A percentile compares a stretch with the other conserved stretches of the same genome.
phyloP scores from a whole-genome alignment of 2,113 vertebrate genomes.

The Carassius auratus region DNA sequence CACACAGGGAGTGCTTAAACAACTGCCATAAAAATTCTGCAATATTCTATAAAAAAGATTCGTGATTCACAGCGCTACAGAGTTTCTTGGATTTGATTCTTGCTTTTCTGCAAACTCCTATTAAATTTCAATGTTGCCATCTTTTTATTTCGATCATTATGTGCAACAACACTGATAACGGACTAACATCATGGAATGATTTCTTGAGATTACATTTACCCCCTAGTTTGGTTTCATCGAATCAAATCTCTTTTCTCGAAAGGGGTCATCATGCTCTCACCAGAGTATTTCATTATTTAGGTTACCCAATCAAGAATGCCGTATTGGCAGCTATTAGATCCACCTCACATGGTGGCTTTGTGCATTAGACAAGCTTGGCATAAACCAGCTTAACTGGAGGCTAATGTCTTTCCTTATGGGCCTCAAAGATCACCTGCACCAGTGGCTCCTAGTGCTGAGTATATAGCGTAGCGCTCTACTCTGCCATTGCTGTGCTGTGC shows the following conservation, averaged over 20 bases:
- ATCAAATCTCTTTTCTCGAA: conserved; percentile 14
- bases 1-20: conserved; percentile 7
- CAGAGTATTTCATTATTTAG: conserved; percentile 13
- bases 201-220: background rate
- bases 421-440: background rate
- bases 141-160: conserved; percentile 36
- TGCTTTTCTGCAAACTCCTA: conserved; percentile 19
- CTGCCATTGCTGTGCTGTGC: conserved; percentile 49
- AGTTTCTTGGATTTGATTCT: conserved; percentile 16
- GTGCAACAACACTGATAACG: conserved; percentile 4
- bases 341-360: conserved; percentile 41
- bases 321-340: background rate
- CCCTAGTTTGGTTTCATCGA: background rate
- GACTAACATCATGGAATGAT: background rate
- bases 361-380: conserved; percentile 43
- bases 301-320: conserved; percentile 15
- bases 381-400: conserved; percentile 35
- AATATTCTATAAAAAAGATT: conserved; percentile 30
- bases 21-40: conserved; percentile 41
- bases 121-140: conserved; percentile 17
- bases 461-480: conserved; percentile 18
- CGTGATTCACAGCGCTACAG: conserved; percentile 19
- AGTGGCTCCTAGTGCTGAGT: conserved; percentile 9
- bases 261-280: background rate
- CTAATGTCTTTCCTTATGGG: conserved; percentile 29